Base-by-base conservation (phyloP, 37 sponge, comb jelly and placozoan genomes). In the Lycopodina hypogea region DNA sequence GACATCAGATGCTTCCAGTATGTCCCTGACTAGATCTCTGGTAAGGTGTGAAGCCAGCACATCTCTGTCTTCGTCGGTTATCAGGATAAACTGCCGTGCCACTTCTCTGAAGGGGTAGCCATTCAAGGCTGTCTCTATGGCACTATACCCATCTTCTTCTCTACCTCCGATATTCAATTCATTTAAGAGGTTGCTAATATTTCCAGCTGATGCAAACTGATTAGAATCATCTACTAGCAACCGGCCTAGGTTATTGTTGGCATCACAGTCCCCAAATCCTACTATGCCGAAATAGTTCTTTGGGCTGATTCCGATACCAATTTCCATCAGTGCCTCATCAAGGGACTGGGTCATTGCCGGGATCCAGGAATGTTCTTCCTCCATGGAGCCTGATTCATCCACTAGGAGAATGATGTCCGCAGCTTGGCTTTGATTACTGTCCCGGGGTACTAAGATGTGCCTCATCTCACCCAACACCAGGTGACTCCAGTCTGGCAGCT, bases 371-470 rank as follows among this genome's bases (percentile, higher is more conserved):
- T 92, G 92, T 56, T 95, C 92, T 55, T 52, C 67, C 0, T n/a
- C 39, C 96, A 95, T 95, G 26, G 96, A 92, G 19, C 90, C 78
- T 0, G 92, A 92, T 72, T 95, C 96, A 75, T 95, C 96, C 2
- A 95, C 85, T 1, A 95, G 32, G 29, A 95, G 66, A 14, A 92
- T 57, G 0, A 95, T 33, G 37, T 92, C 90, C 53, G 86, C 96
- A 42, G 74, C 69, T 1, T 21, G 71, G 29, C 74, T 71, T 28
- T 11, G 17, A 66, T 71, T 79, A 14, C 17, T 33, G 0, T 50
- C 42, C 41, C 24, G 48, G 2, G 71, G 19, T 26, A 32, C 32
- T 28, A 75, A 35, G 1, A 87, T 56, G 0, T 55, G 7, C 3
- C 42, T 57, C 14, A 0, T 38, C 18, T 69, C 58, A 33, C 83